These are phyloP conservation scores for Poeciliopsis infans DNA, from an alignment of 2,797 vertebrate species.

Conservation along the genomic window DNA sequence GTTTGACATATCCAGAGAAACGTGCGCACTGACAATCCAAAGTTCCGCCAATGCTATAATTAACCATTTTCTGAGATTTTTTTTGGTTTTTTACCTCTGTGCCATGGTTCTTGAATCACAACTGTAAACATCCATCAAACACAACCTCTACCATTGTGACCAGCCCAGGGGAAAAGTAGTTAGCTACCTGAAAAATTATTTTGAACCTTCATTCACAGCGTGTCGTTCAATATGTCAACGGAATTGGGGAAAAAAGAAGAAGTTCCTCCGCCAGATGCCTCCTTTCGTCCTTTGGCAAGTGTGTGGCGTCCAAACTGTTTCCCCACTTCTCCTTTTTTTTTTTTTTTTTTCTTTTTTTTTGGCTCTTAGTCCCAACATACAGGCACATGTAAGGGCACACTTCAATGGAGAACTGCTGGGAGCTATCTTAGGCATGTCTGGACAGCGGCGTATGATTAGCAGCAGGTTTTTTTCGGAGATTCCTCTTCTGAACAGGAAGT, in stretches of 20 bases:
- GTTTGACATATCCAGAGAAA: slow-evolving; percentile 74
- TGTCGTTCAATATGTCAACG: slow-evolving; percentile 14
- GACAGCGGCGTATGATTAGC: slow-evolving; percentile 80
- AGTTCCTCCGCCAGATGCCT: slow-evolving; percentile 58
- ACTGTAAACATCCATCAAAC: slow-evolving; percentile 55
- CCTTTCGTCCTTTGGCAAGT: slow-evolving; percentile 42
- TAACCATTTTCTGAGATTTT: slow-evolving; percentile 59
- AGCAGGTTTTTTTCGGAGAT: slow-evolving; percentile 66
- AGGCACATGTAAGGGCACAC: slow-evolving; percentile 41
- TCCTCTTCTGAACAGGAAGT: slow-evolving; percentile 79
- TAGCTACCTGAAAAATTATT: too few species aligned
- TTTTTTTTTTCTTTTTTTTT: too few species aligned
- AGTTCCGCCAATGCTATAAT: slow-evolving; percentile 64
- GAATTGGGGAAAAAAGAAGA: slow-evolving; percentile 40
- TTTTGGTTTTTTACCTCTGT: slow-evolving; percentile 14
- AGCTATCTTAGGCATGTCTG: slow-evolving; percentile 84
- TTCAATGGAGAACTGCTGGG: slow-evolving; percentile 74
- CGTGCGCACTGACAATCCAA: slow-evolving; percentile 57
- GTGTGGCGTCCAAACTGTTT: slow-evolving; percentile 47
- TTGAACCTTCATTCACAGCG: background rate
- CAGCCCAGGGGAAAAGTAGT: slow-evolving; percentile 1
- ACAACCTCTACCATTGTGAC: background rate
- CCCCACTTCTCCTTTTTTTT: slow-evolving; percentile 68
- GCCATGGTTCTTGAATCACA: slow-evolving; percentile 53
- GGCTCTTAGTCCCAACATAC: slow-evolving; percentile 37